Evolutionary conservation across 2,797 vertebrate genomes (phyloP).

Genomic region (Peromyscus eremicus): DNA sequence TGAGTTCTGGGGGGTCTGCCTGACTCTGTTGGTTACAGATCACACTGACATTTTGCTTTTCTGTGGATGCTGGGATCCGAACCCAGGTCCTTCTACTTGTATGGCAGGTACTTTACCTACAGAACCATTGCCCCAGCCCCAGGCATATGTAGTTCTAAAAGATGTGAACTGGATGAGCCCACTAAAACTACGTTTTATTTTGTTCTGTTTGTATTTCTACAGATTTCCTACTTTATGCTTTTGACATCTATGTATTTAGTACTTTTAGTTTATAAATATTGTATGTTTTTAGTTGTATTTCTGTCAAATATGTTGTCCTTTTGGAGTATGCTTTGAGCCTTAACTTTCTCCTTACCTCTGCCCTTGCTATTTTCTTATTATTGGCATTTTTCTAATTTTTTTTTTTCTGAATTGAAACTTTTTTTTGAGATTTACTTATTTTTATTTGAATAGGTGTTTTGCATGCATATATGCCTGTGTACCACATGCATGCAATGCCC

Average conservation of each 20-base stretch:
- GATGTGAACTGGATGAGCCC: not conserved
- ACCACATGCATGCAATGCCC: not conserved
- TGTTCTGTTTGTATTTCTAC: constrained; percentile 50
- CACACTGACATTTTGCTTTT: not conserved
- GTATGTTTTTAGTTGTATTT: constrained; percentile 23
- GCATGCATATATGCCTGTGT: not conserved
- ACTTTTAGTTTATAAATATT: constrained; percentile 3
- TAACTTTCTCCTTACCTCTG: constrained; percentile 19
- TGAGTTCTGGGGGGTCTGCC: not conserved
- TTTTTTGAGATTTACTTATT: not conserved
- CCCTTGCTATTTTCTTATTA: constrained; percentile 30
- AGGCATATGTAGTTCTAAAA: constrained; percentile 12
- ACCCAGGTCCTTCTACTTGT: not conserved
- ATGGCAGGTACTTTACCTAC: not conserved
- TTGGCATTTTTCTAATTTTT: constrained; percentile 48
- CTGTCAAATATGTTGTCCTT: not conserved
- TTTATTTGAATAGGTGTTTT: not conserved
- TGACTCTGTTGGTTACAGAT: not conserved
- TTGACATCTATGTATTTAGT: not conserved
- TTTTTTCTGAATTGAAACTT: constrained; percentile 2
- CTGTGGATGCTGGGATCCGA: not conserved
- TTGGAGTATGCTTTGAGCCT: constrained; percentile 12
- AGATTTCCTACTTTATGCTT: constrained; percentile 28
- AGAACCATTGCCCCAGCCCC: not conserved
- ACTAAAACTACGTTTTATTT: constrained; percentile 7